Conservation (phyloP, 2,888 invertebrate genomes). For the Spilosoma lubricipeda region DNA sequence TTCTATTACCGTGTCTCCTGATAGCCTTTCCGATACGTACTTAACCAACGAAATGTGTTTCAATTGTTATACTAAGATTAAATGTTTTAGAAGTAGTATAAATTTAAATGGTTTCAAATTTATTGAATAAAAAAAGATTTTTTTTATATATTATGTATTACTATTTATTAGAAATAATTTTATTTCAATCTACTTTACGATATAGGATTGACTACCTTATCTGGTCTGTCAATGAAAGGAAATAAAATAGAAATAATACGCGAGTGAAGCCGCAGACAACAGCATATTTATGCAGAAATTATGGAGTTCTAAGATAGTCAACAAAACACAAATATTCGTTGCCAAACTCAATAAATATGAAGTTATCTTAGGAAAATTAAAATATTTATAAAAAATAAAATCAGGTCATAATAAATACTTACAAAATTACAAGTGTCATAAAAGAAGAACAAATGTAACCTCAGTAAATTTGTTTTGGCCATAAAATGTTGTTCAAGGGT, state of each 20-base stretch:
- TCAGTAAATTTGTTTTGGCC: conserved; percentile 38
- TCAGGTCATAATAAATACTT: neutral
- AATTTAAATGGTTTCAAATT: too few relatives aligned
- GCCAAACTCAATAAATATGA: neutral
- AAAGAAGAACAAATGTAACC: conserved; percentile 13
- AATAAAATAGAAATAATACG: too few relatives aligned
- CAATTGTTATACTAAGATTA: conserved; percentile 43
- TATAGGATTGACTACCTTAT: too few relatives aligned
- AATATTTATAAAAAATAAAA: neutral
- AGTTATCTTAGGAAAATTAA: neutral
- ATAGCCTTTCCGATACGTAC: conserved; percentile 39
- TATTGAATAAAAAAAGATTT: too few relatives aligned
- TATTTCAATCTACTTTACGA: neutral
- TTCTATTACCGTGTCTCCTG: conserved; percentile 54
- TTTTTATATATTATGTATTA: too few relatives aligned
- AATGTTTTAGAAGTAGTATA: conserved; percentile 22
- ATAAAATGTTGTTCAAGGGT: conserved; percentile 47
- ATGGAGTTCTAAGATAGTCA: too few relatives aligned
- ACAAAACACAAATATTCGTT: neutral
- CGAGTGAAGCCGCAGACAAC: too few relatives aligned
- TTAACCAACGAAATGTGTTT: conserved; percentile 46
- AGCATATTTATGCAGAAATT: neutral
- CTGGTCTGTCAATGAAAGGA: too few relatives aligned
- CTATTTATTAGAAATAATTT: neutral
- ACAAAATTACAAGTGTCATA: conserved; percentile 11